Percentiles rank a stretch among this genome's conserved stretches.
phyloP scores from a whole-genome alignment of 2,113 vertebrate genomes.

The Chroicocephalus ridibundus region DNA sequence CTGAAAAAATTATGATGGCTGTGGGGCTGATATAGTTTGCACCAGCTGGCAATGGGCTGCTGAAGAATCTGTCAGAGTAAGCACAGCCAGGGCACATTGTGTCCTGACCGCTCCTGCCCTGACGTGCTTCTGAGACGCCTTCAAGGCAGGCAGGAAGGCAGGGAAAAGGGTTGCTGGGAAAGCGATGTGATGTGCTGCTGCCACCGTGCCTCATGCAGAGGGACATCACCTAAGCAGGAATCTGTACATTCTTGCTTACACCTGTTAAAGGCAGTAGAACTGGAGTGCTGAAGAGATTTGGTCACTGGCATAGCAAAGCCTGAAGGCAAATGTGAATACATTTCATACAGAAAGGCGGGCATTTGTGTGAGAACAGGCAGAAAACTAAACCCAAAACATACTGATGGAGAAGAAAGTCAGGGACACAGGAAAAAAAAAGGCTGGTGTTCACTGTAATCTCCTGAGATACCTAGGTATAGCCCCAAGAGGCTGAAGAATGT shows the following conservation, averaged over 20 bases:
- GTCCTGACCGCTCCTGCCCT: not conserved
- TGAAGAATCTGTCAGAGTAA: not conserved
- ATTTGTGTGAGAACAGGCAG: not conserved
- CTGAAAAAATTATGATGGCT: not conserved
- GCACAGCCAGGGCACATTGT: not conserved
- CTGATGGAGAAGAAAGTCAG: not conserved
- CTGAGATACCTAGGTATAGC: not conserved
- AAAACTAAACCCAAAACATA: not conserved
- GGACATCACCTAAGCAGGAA: not conserved
- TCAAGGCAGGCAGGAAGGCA: not conserved
- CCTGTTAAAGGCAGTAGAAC: not conserved
- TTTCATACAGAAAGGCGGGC: not conserved
- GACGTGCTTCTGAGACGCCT: not conserved
- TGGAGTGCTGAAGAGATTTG: not conserved
- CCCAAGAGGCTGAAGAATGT: not conserved
- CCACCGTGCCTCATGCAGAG: not conserved
- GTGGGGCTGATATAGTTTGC: not conserved
- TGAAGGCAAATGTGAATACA: not conserved
- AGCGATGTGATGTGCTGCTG: not conserved
- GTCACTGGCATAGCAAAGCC: not conserved
- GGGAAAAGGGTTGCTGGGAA: not conserved
- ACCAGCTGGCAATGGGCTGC: conserved; percentile 11
- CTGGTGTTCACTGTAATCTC: not conserved
- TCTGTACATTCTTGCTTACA: not conserved
- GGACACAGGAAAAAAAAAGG: not conserved